Base-by-base conservation (phyloP, 2,113 vertebrate species). In the Peromyscus californicus region DNA sequence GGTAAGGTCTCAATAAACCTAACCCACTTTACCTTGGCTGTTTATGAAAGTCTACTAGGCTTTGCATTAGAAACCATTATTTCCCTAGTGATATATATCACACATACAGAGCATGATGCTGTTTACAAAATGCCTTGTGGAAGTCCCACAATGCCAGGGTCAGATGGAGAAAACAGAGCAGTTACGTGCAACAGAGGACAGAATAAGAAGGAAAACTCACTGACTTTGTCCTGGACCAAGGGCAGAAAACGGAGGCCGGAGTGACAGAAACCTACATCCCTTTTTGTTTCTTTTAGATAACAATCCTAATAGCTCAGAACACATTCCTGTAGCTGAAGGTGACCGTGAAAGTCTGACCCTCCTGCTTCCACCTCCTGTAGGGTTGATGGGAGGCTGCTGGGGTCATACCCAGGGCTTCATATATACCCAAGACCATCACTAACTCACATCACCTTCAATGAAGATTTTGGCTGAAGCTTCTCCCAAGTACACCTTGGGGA, bases 1-100 rank as follows among this genome's bases (percentile, higher is more conserved):
- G 78, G n/a, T 70, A 12, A 54, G 78, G 83, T 97, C 59, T 91
- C 57, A 95, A 95, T 80, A 94, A 79, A 45, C 10, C 10, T 94
- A 96, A 80, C 57, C 86, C 31, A 59, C 29, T 67, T 74, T 67
- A 45, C 33, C 76, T 57, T 96, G 74, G 69, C 54, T 92, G 72
- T 48, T 92, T 96, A 74, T 63, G 76, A 80, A 93, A 93, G 13
- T 90, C 51, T 72, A 91, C 19, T 7, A 79, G 70, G 59, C 90
- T 89, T 36, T 74, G 69, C 31, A 57, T 59, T 67, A 92, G 65
- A 7, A 94, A 84, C 11, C 63, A 15, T 74, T 89, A 78, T 91
- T 80, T 94, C 29, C 69, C 92, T 93, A 83, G 59, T 87, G 51
- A 65, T 29, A 67, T 72, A 90, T 31, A 26, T n/a, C 51, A 93